phyloP scores from a whole-genome alignment of 2,888 invertebrate species.

The Drosophila buzzatii region DNA sequence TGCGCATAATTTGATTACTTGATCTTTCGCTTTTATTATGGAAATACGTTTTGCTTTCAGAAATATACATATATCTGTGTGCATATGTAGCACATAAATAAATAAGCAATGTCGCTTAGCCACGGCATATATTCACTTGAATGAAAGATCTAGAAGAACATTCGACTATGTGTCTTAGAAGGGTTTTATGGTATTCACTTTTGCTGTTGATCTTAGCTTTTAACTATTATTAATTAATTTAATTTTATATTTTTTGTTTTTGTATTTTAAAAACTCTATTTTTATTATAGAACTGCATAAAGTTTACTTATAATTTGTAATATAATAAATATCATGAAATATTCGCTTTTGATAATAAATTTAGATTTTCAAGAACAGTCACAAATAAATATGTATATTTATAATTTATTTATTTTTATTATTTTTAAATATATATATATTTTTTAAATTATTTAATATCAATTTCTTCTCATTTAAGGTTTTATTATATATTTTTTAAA shows the following conservation, averaged over 20 bases:
- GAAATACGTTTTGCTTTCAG: conserved; percentile 51
- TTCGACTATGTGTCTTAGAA: no score
- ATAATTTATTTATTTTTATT: background rate
- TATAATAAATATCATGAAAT: no score
- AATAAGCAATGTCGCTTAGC: background rate
- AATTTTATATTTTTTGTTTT: no score
- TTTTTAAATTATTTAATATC: background rate
- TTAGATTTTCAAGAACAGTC: background rate
- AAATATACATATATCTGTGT: background rate
- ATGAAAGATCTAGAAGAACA: no score
- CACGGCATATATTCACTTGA: background rate
- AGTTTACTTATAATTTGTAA: no score
- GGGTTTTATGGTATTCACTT: background rate
- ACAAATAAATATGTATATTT: background rate
- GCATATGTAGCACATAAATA: background rate
- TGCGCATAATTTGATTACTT: conserved; percentile 62
- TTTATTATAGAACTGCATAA: no score
- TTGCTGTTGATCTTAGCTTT: background rate
- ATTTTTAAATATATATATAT: background rate
- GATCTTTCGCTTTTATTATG: conserved; percentile 41
- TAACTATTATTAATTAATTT: no score
- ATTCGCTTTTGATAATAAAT: background rate
- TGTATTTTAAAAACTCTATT: no score
- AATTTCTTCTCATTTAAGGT: no score
- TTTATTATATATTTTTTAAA: no score